These are phyloP conservation scores for Athetis lepigone DNA, from an alignment of 2,888 invertebrate genomes.

Conservation along the genomic window DNA sequence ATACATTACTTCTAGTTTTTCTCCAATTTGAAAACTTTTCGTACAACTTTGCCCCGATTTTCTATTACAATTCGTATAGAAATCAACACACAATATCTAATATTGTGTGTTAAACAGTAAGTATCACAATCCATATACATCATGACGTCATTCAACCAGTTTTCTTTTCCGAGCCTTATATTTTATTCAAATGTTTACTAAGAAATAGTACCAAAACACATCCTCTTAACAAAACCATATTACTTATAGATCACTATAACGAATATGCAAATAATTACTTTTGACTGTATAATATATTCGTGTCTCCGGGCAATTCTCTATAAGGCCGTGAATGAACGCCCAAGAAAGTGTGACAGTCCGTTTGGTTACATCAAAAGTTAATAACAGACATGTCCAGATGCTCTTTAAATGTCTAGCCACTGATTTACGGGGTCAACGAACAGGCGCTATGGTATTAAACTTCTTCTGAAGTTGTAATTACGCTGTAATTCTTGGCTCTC, in stretches of 20 bases:
- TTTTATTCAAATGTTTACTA: too few relatives aligned
- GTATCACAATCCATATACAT: too few relatives aligned
- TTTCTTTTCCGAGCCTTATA: too few relatives aligned
- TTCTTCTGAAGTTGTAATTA: constrained; percentile 38
- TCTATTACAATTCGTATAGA: too few relatives aligned
- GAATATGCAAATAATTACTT: constrained; percentile 44
- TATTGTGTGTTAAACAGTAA: too few relatives aligned
- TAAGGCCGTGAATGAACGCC: constrained; percentile 19
- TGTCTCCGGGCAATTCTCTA: constrained; percentile 44
- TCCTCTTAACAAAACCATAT: background rate
- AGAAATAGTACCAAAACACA: background rate
- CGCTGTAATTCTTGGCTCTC: constrained; percentile 24
- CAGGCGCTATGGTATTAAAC: constrained; percentile 9
- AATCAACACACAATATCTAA: too few relatives aligned
- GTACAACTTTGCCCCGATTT: too few relatives aligned
- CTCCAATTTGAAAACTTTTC: too few relatives aligned
- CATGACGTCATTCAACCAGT: too few relatives aligned
- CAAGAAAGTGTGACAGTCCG: constrained; percentile 50
- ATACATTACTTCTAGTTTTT: too few relatives aligned
- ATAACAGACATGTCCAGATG: constrained; percentile 28
- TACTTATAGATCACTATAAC: constrained; percentile 16
- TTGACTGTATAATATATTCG: constrained; percentile 28
- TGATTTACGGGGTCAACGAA: constrained; percentile 44
- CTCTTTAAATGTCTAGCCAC: constrained; percentile 38
- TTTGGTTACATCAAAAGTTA: constrained; percentile 39